These are phyloP conservation scores for Congeria kusceri DNA, from an alignment of 2,888 invertebrate species.

Conservation along the genomic window DNA sequence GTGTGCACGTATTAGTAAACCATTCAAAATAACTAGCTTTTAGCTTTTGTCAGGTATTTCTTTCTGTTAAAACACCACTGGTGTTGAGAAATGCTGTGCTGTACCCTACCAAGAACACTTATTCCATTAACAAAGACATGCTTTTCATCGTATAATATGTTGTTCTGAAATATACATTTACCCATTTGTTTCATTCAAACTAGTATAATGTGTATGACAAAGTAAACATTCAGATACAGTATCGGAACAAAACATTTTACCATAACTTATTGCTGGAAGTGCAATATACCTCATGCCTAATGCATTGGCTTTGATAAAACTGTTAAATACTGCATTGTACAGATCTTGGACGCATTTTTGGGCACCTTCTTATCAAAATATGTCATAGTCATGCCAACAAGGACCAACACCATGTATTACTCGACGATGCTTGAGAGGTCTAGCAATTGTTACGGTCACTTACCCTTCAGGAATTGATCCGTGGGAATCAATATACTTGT, in stretches of 20 bases:
- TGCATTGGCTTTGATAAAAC: background rate
- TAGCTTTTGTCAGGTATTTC: too few relatives aligned
- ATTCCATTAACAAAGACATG: too few relatives aligned
- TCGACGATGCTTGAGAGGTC: conserved; percentile 5
- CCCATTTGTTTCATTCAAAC: too few relatives aligned
- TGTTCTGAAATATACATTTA: too few relatives aligned
- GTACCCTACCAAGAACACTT: too few relatives aligned
- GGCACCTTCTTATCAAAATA: background rate
- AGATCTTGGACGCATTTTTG: conserved; percentile 13
- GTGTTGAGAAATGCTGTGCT: too few relatives aligned
- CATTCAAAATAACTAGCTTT: too few relatives aligned
- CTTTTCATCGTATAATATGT: too few relatives aligned
- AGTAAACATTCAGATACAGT: too few relatives aligned
- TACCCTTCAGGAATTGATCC: conserved; percentile 7
- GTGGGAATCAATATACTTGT: background rate
- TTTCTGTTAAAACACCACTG: too few relatives aligned
- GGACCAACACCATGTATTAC: conserved; percentile 36
- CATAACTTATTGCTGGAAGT: conserved; percentile 34
- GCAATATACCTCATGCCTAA: conserved; percentile 13
- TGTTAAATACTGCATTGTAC: background rate
- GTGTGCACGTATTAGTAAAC: too few relatives aligned
- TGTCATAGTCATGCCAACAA: conserved; percentile 24
- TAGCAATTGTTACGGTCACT: conserved; percentile 12
- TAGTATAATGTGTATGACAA: too few relatives aligned
- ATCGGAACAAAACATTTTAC: conserved; percentile 9